Percentiles rank a stretch among this genome's conserved stretches.
Conservation (phyloP, 2,113 vertebrate genomes). For the Lamprotornis superbus region DNA sequence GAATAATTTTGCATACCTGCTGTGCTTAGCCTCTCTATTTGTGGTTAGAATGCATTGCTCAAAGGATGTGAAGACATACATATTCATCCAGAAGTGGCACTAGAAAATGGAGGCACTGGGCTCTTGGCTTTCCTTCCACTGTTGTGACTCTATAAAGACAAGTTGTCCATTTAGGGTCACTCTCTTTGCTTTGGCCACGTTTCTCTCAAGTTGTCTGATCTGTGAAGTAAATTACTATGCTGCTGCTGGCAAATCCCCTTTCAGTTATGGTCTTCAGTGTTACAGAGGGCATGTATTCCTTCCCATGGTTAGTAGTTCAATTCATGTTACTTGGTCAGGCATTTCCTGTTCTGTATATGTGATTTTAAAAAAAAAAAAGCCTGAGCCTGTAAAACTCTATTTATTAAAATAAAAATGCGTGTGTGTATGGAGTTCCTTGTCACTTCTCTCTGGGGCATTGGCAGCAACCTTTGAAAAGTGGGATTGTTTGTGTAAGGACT, state of each 20-base stretch:
- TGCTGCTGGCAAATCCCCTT: not conserved
- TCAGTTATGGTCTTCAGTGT: constrained; percentile 5
- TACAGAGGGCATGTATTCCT: not conserved
- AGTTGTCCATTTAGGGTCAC: not conserved
- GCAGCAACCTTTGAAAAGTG: not conserved
- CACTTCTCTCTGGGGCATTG: not conserved
- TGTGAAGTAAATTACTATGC: not conserved
- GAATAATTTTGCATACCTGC: constrained; percentile 55
- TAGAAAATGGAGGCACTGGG: not conserved
- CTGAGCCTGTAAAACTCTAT: constrained; percentile 60
- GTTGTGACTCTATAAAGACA: not conserved
- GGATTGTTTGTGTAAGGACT: not conserved
- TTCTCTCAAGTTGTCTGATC: constrained; percentile 36
- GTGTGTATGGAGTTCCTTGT: constrained; percentile 21
- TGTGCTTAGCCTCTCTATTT: constrained; percentile 42
- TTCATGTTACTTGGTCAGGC: constrained; percentile 9
- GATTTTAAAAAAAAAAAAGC: constrained; percentile 39
- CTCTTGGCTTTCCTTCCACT: constrained; percentile 29
- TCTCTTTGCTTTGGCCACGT: constrained; percentile 17
- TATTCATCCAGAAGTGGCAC: not conserved
- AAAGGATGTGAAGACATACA: constrained; percentile 5
- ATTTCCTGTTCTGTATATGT: constrained; percentile 69
- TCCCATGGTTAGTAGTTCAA: not conserved
- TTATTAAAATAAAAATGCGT: constrained; percentile 70
- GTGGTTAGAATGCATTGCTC: constrained; percentile 22